Evolutionary conservation across 2,888 invertebrate species (phyloP), one percentile per base, ranked within the genome.

Genomic region (Cryptocheilus praepositus): DNA sequence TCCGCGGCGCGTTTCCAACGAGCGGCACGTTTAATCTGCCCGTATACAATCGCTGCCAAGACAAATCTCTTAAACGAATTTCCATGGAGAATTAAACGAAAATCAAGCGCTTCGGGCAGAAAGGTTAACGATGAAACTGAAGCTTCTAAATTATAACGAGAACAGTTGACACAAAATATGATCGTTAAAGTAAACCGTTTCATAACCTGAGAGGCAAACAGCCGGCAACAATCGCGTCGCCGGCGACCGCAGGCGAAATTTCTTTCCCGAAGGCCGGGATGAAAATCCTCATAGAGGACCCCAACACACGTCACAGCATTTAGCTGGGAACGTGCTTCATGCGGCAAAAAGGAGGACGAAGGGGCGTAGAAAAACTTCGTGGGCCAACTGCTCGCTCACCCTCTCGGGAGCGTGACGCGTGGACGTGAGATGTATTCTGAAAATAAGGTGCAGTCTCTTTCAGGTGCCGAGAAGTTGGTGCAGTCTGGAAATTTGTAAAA

Each of bases 401-500:
- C 8, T 25, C 16, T 28, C 45, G 58, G 22, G 52, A 57, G 53
- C 22, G 59, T 19, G 61, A 55, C 55, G 56, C 75, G 46, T 46
- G 58, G 62, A 68, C 72, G 75, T 62, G 75, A 70, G 68, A 52
- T 70, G 72, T 63, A 59, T 71, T 61, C 58, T 21, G 65, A 78
- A 70, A 71, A 64, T 67, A 73, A 67, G 67, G 57, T 59, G 62
- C 59, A 45, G 51, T 54, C 53, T 56, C 67, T 62, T 63, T 60
- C 61, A 49, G 58, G 44, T n/a, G 49, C 43, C 19, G 49, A 67
- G 44, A 67, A 71, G 66, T 78, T 71, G 61, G 46, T 61, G 55
- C 63, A 36, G 69, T 53, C 22, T 52, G 57, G 55, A 72, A 79
- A 74, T 74, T 79, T 70, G 73, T 72, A 56, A 65, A 70, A 68